Base-by-base conservation (phyloP, 2,113 vertebrate species). In the Nycticryphes semicollaris region DNA sequence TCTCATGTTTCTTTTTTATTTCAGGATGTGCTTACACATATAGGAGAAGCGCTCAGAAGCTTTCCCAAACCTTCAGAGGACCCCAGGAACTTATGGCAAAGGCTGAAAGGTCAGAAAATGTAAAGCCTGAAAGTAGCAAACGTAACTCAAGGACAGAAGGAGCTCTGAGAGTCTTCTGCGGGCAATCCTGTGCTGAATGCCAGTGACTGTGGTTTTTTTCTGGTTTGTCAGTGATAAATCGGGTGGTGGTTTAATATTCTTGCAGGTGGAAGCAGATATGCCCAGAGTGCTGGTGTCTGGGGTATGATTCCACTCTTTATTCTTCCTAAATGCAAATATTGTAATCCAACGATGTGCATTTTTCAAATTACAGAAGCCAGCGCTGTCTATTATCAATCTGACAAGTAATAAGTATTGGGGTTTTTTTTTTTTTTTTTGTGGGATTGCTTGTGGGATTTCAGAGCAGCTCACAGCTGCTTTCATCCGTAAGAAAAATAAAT, bases 51-150 rank as follows among this genome's bases (percentile, higher is more conserved):
- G 3, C 93, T 97, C 50, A 33, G 79, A 62, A 95, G 80, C 67
- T 70, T 98, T 48, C 97, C 97, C 69, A 97, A 96, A 72, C 95
- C 96, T 87, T 97, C 94, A 25, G 95, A 98, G 92, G 96, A 98
- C 93, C 93, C 94, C 93, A 83, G 10, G 83, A 95, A 72, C 90
- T 95, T 98, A 73, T 98, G 97, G 98, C 97, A 98, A 94, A 97
- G 95, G 95, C 95, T 98, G 94, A 96, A 97, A 73, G 70, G 20
- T 66, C 64, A 89, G 87, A 41, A 85, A 66, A 33, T 35, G 4
- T 37, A 60, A 37, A 7, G 12, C 18, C n/a, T 84, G 53, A 13
- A 37, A 47, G 41, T 8, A 22, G 20, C 25, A 57, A 73, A 27
- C 17, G 2, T 24, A 79, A 60, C 59, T 79, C 16, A 56, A 93